phyloP scores from a whole-genome alignment of 2,888 invertebrate species.

The Charanyca ferruginea region DNA sequence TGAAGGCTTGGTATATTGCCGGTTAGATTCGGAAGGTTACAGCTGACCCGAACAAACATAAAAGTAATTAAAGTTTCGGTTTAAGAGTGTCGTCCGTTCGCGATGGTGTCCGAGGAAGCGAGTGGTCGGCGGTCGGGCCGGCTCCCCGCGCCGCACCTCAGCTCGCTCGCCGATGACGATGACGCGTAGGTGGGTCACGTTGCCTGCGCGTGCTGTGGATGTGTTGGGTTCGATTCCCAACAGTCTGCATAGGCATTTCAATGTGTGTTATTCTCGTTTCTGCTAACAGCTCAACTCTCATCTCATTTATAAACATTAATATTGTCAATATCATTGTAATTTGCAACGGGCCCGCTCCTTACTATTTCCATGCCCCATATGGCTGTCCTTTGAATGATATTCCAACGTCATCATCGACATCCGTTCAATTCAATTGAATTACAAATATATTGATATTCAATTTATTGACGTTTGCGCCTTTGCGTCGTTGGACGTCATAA shows the following conservation, averaged over 20 bases:
- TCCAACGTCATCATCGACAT: slow-evolving; percentile 59
- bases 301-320: slow-evolving; percentile 38
- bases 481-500: slow-evolving; percentile 43
- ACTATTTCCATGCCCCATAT: slow-evolving; percentile 55
- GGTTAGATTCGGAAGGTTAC: too few relatives aligned
- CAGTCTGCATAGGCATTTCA: slow-evolving; percentile 9
- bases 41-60: too few relatives aligned
- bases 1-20: too few relatives aligned
- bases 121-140: too few relatives aligned
- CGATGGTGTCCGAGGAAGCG: too few relatives aligned
- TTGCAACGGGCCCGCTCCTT: slow-evolving; percentile 49
- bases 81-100: too few relatives aligned
- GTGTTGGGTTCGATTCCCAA: too few relatives aligned
- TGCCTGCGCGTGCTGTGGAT: too few relatives aligned
- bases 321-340: slow-evolving; percentile 47
- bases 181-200: too few relatives aligned
- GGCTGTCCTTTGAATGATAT: slow-evolving; percentile 48
- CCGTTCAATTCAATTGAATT: slow-evolving; percentile 60
- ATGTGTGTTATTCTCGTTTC: slow-evolving; percentile 15
- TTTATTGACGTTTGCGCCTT: slow-evolving; percentile 45
- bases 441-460: slow-evolving; percentile 60
- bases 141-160: too few relatives aligned
- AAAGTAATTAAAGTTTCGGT: too few relatives aligned
- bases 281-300: slow-evolving; percentile 11
- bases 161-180: too few relatives aligned